phyloP scores from a whole-genome alignment of 2,113 vertebrate genomes.

The Eupsittula cactorum region DNA sequence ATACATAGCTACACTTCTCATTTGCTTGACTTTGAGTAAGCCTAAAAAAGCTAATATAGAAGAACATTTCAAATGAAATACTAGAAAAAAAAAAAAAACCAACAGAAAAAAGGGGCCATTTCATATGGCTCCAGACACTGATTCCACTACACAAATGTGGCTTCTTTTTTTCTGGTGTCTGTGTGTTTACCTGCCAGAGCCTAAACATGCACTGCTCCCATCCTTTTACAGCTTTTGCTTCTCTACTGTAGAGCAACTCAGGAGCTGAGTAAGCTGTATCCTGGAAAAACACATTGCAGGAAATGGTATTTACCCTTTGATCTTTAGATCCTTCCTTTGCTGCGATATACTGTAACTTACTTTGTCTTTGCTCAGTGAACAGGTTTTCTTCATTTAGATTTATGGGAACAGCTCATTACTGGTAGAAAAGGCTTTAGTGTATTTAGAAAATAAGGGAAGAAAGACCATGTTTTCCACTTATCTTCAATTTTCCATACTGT shows the following conservation, averaged over 20 bases:
- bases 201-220: neutral
- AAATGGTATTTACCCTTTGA: slow-evolving; percentile 48
- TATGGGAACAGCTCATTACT: neutral
- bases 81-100: fast-evolving
- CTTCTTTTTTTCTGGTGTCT: neutral
- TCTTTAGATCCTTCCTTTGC: slow-evolving; percentile 15
- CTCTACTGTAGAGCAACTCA: neutral
- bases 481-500: neutral
- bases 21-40: neutral
- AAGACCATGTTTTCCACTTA: neutral
- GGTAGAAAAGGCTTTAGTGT: neutral
- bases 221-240: neutral
- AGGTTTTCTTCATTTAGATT: slow-evolving; percentile 26
- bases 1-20: neutral
- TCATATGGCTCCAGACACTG: neutral
- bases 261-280: slow-evolving; percentile 4
- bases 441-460: slow-evolving; percentile 5
- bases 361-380: slow-evolving; percentile 6
- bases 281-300: slow-evolving; percentile 36
- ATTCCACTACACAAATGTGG: neutral
- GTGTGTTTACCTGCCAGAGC: neutral
- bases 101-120: neutral
- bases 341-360: neutral
- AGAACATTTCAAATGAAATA: neutral
- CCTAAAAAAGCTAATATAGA: neutral